Evolutionary conservation across 2,113 vertebrate species (phyloP), one percentile per base, ranked within the genome.

Genomic region (Gopherus evgoodei): DNA sequence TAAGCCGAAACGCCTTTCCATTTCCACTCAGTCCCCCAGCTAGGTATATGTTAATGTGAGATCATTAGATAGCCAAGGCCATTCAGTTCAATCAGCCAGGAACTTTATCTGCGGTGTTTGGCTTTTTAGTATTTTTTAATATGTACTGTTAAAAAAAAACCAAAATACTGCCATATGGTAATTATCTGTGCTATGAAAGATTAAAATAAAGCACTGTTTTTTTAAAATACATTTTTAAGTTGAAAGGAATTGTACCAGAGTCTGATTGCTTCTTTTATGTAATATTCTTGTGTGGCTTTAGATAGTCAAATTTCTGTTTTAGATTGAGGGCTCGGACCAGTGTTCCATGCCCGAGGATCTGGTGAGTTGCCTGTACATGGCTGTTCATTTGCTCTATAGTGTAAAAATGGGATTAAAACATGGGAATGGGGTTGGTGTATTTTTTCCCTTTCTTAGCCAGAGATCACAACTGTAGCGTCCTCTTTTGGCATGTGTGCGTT

Each of bases 291-390:
- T 53, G 31, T 35, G 47, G 10, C 56, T 87, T 94, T 86, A 87
- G 79, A 62, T 88, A 27, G n/a, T 75, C 96, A 6, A 10, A 47
- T 65, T 95, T 98, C 56, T 93, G 69, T 98, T 97, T 49, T 98
- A 99, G 99, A 98, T 62, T 8, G 99, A 99, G 94, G 99, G 98
- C 62, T 98, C 98, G 25, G 99, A 99, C 91, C 99, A 99, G 78
- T 99, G 99, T 94, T 98, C 99, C 84, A 98, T 99, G 94, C 99
- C 99, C 75, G 99, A 99, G 94, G 99, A 99, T 96, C 96, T 99
- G 97, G 99, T 99, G 97, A 99, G 98, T 98, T 94, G 54, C 38
- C 38, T 75, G 17, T 53, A 13, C 17, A 42, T 52, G 27, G 53
- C 14, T 10, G 42, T 44, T 92, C 54, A 16, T 92, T 93, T 94